These are phyloP conservation scores for Sardina pilchardus DNA, from an alignment of 2,113 vertebrate genomes.

Conservation along the genomic window DNA sequence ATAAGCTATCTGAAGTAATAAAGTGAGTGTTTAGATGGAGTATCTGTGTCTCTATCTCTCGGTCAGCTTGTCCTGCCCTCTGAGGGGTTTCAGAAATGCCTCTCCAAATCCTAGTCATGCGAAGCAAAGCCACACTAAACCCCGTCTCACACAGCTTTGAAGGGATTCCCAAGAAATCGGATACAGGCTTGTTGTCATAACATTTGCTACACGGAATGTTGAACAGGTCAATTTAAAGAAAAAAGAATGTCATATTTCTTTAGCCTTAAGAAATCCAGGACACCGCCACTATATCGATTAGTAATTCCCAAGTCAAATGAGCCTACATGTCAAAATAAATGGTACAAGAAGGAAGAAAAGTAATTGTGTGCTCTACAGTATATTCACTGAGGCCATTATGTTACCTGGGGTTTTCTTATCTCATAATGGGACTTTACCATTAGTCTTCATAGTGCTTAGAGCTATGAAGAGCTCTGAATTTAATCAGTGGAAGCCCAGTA, in stretches of 20 bases:
- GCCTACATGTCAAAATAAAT: not conserved
- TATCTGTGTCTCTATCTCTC: conserved; percentile 39
- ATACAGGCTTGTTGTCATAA: conserved; percentile 58
- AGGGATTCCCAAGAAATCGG: conserved; percentile 56
- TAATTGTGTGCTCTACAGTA: not conserved
- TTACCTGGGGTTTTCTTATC: not conserved
- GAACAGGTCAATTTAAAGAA: conserved; percentile 45
- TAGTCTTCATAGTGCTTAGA: not conserved
- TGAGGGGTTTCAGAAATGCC: conserved; percentile 51
- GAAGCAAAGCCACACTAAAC: conserved; percentile 62
- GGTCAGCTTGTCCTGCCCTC: conserved; percentile 43
- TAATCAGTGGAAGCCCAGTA: not conserved
- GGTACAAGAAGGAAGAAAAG: not conserved
- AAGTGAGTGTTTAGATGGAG: conserved; percentile 46
- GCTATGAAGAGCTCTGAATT: not conserved
- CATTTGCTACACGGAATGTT: conserved; percentile 55
- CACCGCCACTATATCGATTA: not conserved
- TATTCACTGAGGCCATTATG: not conserved
- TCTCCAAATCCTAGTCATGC: conserved; percentile 55
- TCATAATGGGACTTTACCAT: not conserved
- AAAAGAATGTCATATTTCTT: conserved; percentile 34
- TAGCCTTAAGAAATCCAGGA: not conserved
- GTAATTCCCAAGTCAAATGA: not conserved
- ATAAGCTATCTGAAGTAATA: conserved; percentile 38
- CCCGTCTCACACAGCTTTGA: conserved; percentile 51